These are phyloP conservation scores for Polypterus senegalus DNA, from an alignment of 2,113 vertebrate species.

Conservation along the genomic window DNA sequence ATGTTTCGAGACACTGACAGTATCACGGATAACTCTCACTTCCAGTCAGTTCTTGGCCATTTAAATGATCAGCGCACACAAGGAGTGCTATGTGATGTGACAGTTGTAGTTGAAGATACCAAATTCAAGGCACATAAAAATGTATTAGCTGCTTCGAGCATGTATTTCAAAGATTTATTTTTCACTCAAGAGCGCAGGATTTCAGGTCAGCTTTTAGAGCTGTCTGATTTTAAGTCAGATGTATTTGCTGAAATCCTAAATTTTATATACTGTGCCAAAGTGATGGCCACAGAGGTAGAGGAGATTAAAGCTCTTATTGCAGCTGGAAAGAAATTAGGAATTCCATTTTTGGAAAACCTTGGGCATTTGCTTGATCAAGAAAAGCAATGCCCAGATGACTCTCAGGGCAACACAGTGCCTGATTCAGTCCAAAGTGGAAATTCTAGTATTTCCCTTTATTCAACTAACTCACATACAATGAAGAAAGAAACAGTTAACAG, in stretches of 20 bases:
- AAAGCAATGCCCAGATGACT: constrained; percentile 21
- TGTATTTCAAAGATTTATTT: constrained; percentile 86
- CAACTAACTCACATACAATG: constrained; percentile 16
- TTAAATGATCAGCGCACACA: constrained; percentile 88
- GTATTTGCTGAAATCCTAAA: constrained; percentile 91
- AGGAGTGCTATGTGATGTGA: constrained; percentile 89
- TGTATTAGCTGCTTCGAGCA: constrained; percentile 85
- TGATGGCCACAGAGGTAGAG: constrained; percentile 61
- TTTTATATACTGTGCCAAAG: constrained; percentile 91
- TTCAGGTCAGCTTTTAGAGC: constrained; percentile 79
- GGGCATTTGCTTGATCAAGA: constrained; percentile 33
- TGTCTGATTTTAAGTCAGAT: constrained; percentile 89
- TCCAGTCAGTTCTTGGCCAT: constrained; percentile 73
- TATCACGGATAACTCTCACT: constrained; percentile 78
- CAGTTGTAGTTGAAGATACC: constrained; percentile 92
- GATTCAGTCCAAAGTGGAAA: constrained; percentile 18
- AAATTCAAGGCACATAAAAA: constrained; percentile 96
- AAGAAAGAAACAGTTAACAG: constrained; percentile 39
- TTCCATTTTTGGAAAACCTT: constrained; percentile 85
- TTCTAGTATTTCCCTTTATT: constrained; percentile 11
- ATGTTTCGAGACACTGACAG: constrained; percentile 67
- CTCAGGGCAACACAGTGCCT: constrained; percentile 13
- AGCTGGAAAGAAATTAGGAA: constrained; percentile 86
- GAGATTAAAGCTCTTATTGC: constrained; percentile 67
- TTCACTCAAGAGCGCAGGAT: constrained; percentile 65